phyloP scores from a whole-genome alignment of 1,140 invertebrate genomes.

The Berghia stephanieae region DNA sequence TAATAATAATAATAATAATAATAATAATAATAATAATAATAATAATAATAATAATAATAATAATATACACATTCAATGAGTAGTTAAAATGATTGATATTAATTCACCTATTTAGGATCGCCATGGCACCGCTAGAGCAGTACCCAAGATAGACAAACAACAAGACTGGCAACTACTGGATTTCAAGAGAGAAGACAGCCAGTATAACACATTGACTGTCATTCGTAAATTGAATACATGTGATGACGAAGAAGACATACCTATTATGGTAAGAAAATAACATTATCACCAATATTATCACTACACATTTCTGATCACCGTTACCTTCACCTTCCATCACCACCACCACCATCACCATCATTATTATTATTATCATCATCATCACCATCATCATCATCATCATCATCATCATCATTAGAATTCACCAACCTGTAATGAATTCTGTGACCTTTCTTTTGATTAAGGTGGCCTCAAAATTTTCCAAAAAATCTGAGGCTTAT shows the following conservation, averaged over 20 bases:
- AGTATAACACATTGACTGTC: background rate
- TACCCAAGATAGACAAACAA: background rate
- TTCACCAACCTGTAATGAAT: conserved; percentile 49
- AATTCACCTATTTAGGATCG: no score
- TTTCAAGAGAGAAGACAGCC: background rate
- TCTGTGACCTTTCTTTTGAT: background rate
- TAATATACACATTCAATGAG: no score
- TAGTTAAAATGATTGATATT: no score
- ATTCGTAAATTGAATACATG: conserved; percentile 12
- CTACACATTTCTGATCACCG: background rate
- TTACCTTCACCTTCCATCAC: conserved; percentile 53
- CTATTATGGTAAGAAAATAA: background rate
- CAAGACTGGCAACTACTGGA: conserved; percentile 16
- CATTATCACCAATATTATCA: background rate
- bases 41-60: no score
- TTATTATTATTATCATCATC: conserved; percentile 52
- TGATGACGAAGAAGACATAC: background rate
- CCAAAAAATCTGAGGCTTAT: background rate
- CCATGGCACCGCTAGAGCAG: background rate
- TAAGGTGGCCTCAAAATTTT: background rate
- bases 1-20: no score
- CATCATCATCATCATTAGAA: conserved; percentile 48
- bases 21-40: no score
- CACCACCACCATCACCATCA: conserved; percentile 52
- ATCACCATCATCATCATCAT: conserved; percentile 55